Base-by-base conservation (phyloP, 2,113 vertebrate genomes). In the Nycticebus coucang region DNA sequence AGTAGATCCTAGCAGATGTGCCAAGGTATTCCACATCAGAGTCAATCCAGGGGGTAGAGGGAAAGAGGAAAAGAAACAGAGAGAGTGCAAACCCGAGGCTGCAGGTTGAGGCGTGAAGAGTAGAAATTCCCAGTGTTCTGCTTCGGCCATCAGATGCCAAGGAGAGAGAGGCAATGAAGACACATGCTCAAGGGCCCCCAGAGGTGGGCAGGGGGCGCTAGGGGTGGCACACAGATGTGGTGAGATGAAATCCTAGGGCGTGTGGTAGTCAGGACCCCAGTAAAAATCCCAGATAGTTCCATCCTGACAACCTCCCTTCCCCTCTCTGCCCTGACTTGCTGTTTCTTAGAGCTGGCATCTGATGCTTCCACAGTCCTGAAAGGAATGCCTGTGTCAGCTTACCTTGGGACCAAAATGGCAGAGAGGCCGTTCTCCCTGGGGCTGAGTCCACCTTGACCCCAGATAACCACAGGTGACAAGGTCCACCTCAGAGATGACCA, bases 401-500 rank as follows among this genome's bases (percentile, higher is more conserved):
- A 28, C 50, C 41, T 64, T 0, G 22, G 66, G 87, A 30, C 89
- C 60, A 57, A 71, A 91, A 84, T 11, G n/a, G 68, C 91, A 64
- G 91, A 15, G 35, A 78, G 53, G 26, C 13, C 33, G 8, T 77
- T 59, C 0, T 64, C 57, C 15, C n/a, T 22, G n/a, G 80, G 69
- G 22, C 75, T 37, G 60, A 90, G 85, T 79, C 35, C 33, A 57
- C n/a, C 96, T 96, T 78, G 17, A 82, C 53, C 53, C 77, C 81
- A 53, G 97, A 91, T 69, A 80, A 92, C 22, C 2, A 81, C 78
- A 72, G 15, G 3, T 94, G 77, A 57, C 83, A 92, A 94, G 82
- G 83, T 85, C 97, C 80, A 97, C 96, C 95, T 97, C 98, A 98
- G 97, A 97, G 96, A 97, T 97, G 97, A 98, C 97, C 30, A 59